phyloP scores from a whole-genome alignment of 2,113 vertebrate species.

The Nicator chloris region DNA sequence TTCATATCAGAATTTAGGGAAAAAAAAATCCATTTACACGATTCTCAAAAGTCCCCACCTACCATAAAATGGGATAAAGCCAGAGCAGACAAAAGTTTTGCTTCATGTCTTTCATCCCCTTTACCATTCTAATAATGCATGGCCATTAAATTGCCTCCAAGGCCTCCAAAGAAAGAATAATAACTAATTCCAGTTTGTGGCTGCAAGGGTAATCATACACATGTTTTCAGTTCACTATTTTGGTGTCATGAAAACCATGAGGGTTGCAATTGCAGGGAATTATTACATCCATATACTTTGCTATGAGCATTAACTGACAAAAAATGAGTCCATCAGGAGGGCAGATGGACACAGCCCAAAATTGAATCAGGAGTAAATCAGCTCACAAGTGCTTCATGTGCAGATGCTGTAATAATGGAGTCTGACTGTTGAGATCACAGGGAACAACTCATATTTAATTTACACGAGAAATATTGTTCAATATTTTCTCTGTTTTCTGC shows the following conservation, averaged over 20 bases:
- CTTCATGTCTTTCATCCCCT: not conserved
- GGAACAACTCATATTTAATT: not conserved
- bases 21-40: not conserved
- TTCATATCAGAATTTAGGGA: not conserved
- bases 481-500: not conserved
- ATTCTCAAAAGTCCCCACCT: not conserved
- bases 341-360: not conserved
- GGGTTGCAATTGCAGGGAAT: not conserved
- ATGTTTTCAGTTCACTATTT: constrained; percentile 3
- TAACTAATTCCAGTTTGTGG: not conserved
- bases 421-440: not conserved
- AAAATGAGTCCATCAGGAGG: not conserved
- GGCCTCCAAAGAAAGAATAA: not conserved
- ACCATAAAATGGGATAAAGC: not conserved
- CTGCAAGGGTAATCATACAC: not conserved
- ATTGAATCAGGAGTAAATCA: constrained; percentile 41
- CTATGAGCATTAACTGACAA: constrained; percentile 8
- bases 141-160: not conserved
- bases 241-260: not conserved
- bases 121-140: not conserved
- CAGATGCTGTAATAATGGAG: not conserved
- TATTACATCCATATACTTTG: not conserved
- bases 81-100: not conserved
- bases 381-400: not conserved
- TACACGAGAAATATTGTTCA: not conserved